phyloP scores from a whole-genome alignment of 2,888 invertebrate species.

The Dynastes maya region DNA sequence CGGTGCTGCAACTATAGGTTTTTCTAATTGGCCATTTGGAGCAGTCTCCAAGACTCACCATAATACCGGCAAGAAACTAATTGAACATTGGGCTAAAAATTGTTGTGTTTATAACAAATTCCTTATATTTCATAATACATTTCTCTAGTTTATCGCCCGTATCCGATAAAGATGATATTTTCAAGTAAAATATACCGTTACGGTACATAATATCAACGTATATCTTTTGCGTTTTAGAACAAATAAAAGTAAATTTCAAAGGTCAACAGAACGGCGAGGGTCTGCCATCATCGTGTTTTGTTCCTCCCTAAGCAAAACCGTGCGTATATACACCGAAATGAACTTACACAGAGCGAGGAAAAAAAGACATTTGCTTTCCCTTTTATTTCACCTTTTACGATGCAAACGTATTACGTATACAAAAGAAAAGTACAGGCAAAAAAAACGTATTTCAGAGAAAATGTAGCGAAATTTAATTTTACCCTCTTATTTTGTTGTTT shows the following conservation, averaged over 20 bases:
- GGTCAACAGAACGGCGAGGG: slow-evolving; percentile 9
- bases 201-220: neutral
- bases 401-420: slow-evolving; percentile 5
- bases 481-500: slow-evolving; percentile 16
- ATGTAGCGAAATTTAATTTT: slow-evolving; percentile 34
- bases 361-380: slow-evolving; percentile 24
- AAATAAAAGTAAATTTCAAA: neutral
- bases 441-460: slow-evolving; percentile 18
- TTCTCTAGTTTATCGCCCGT: no score
- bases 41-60: no score
- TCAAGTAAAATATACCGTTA: no score
- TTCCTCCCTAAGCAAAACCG: neutral
- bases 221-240: neutral
- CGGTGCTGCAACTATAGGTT: no score
- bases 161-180: no score
- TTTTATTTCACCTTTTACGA: slow-evolving; percentile 26
- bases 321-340: slow-evolving; percentile 2
- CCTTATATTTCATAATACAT: no score
- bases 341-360: slow-evolving; percentile 1
- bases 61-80: no score
- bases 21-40: no score
- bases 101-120: no score
- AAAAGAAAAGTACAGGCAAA: neutral
- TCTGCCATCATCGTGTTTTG: slow-evolving; percentile 15
- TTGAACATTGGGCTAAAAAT: no score